Base-by-base conservation (phyloP, 35 echinoderm and acorn worm species). In the Lytechinus pictus region DNA sequence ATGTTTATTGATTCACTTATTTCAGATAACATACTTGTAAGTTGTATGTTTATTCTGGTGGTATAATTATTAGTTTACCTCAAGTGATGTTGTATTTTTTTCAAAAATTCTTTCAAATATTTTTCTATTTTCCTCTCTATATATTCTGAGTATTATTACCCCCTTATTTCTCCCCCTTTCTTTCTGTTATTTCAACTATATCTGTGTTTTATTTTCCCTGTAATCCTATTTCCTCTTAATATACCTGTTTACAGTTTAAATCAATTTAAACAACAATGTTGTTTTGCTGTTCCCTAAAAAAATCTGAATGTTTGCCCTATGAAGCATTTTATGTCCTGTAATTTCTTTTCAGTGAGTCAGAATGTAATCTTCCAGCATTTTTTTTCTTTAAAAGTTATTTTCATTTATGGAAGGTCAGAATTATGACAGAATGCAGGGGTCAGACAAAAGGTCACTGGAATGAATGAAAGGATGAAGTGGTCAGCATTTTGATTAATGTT, bases 391-490 rank as follows among this genome's bases (percentile, higher is more conserved):
- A 8, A 27, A 79, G 66, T 79, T 79, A 79, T 79, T 79, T 79
- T 79, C 21, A 58, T 24, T 79, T 79, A 16, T 79, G 66, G 21
- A 79, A 79, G 66, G 66, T 79, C 66, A 79, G 88, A 90, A 54
- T 90, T 90, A 90, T 90, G 88, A 52, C 88, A 90, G 88, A 90
- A 90, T 90, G 88, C 16, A 52, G 28, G 88, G 88, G 88, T 90
- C 88, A 90, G 88, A 90, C 16, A 44, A 44, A 52, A 54, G 88
- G 88, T 44, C 52, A 12, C 9, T 19, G 29, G 16, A 90, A 52
- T 90, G 29, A 52, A 90, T 51, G 52, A 54, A 33, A 5, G 88
- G 88, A 90, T 90, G 27, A 90, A 90, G 88, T 90, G 88, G 88
- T 90, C 88, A 90, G 3, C 66, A 7, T 44, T 90, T 90, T 90